These are phyloP conservation scores for Goniozus legneri DNA, from an alignment of 1,140 invertebrate species.

Conservation along the genomic window DNA sequence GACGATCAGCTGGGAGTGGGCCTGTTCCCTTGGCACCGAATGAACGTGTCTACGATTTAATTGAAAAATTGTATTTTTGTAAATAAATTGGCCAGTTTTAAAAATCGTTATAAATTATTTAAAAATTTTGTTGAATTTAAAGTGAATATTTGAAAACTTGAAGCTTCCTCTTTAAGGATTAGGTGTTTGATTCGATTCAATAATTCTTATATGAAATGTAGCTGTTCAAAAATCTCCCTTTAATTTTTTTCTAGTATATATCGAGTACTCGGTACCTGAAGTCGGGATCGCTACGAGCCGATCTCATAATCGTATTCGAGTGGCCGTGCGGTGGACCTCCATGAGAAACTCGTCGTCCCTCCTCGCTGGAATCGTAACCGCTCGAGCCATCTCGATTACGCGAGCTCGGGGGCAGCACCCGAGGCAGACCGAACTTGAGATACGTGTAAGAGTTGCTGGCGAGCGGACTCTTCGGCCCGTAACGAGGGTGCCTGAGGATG, in stretches of 20 bases:
- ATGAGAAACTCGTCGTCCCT: conserved; percentile 50
- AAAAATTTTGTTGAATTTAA: too few species aligned
- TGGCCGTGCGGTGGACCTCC: conserved; percentile 16
- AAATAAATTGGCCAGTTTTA: too few species aligned
- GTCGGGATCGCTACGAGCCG: conserved; percentile 71
- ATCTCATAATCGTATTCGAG: conserved; percentile 39
- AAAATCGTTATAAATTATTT: too few species aligned
- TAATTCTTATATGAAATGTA: background rate
- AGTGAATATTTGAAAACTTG: too few species aligned
- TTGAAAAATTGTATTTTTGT: background rate
- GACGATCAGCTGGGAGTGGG: conserved; percentile 46
- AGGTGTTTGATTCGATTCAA: too few species aligned
- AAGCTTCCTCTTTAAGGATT: too few species aligned
- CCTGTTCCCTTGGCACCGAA: conserved; percentile 44
- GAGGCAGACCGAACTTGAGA: conserved; percentile 86
- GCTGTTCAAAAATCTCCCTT: background rate
- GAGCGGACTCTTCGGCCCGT: conserved; percentile 77
- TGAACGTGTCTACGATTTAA: conserved; percentile 41
- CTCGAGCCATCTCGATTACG: conserved; percentile 66
- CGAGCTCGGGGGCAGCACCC: conserved; percentile 75
- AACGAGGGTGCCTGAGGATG: conserved; percentile 85
- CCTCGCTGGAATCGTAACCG: conserved; percentile 80
- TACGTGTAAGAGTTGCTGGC: conserved; percentile 90
- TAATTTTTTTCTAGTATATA: background rate
- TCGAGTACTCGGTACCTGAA: conserved; percentile 55